These are phyloP conservation scores for Cremastobaeus sp. DNA, from an alignment of 2,888 invertebrate species.

Conservation along the genomic window DNA sequence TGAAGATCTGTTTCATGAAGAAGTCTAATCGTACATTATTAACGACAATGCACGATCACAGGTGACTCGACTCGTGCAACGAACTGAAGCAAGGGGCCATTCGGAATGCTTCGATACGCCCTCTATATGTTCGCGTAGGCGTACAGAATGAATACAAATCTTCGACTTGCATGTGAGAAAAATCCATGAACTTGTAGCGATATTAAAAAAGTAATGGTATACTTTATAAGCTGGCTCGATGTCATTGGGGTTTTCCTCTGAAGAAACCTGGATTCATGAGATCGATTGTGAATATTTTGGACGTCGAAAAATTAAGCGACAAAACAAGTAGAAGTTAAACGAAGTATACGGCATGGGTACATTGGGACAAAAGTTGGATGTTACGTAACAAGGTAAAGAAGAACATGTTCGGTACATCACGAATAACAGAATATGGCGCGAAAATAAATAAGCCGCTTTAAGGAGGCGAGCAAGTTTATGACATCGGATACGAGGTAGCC, in stretches of 20 bases:
- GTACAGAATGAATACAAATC: conserved; percentile 53
- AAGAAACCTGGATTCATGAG: too few species aligned
- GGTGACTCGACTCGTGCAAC: conserved; percentile 63
- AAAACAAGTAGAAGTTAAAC: too few species aligned
- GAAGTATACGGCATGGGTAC: too few species aligned
- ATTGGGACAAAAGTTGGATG: not conserved
- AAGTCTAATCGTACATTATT: conserved; percentile 64
- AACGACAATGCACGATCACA: conserved; percentile 56
- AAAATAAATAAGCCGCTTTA: conserved; percentile 49
- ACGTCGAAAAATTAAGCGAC: too few species aligned
- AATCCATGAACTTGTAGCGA: conserved; percentile 43
- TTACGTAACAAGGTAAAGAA: conserved; percentile 41
- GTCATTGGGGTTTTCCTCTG: too few species aligned
- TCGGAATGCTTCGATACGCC: conserved; percentile 2
- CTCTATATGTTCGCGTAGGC: conserved; percentile 49
- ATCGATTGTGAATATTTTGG: too few species aligned
- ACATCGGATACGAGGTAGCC: conserved; percentile 63
- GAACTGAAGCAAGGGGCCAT: conserved; percentile 55
- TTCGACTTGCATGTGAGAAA: conserved; percentile 52
- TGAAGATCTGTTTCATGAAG: conserved; percentile 61
- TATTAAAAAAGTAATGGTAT: too few species aligned
- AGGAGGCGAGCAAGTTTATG: conserved; percentile 62
- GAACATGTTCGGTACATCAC: conserved; percentile 15
- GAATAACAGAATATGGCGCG: conserved; percentile 46
- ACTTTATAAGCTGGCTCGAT: too few species aligned